These are phyloP conservation scores for Xyliphius kryptos DNA, from an alignment of 2,113 vertebrate genomes.

Conservation along the genomic window DNA sequence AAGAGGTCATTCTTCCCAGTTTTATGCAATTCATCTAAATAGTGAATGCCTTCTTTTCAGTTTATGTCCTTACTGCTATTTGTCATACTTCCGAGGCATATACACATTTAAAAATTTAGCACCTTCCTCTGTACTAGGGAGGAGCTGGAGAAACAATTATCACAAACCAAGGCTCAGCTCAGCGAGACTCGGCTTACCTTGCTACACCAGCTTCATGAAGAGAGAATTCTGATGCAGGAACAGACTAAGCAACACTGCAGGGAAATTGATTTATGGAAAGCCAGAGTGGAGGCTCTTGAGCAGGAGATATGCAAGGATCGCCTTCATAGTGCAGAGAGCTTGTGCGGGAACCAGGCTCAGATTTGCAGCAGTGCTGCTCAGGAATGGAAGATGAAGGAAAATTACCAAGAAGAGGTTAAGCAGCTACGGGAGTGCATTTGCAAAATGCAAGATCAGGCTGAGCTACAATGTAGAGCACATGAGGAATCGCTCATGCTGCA, in stretches of 20 bases:
- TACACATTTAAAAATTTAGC: constrained; percentile 15
- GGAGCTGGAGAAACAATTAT: constrained; percentile 50
- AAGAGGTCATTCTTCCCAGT: no score
- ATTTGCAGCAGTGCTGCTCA: constrained; percentile 45
- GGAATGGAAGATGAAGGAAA: constrained; percentile 48
- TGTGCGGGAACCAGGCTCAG: constrained; percentile 46
- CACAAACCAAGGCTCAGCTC: constrained; percentile 49
- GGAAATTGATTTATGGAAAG: constrained; percentile 48
- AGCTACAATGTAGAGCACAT: constrained; percentile 22
- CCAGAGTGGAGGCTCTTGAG: constrained; percentile 42
- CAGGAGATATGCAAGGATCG: constrained; percentile 43
- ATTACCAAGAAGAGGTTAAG: constrained; percentile 41
- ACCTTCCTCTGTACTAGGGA: constrained; percentile 51
- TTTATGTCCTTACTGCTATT: no score
- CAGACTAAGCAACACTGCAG: constrained; percentile 34
- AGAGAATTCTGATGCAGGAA: constrained; percentile 47
- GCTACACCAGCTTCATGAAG: constrained; percentile 49
- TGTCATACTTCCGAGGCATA: no score
- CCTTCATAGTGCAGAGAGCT: constrained; percentile 42
- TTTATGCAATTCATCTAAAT: no score
- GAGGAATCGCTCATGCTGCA: constrained; percentile 31
- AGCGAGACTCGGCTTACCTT: constrained; percentile 44
- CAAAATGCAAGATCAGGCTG: constrained; percentile 35
- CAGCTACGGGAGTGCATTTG: constrained; percentile 38
- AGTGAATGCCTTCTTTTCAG: no score